These are phyloP conservation scores for Pomatostomus ruficeps DNA, from an alignment of 2,113 vertebrate species.

Conservation along the genomic window DNA sequence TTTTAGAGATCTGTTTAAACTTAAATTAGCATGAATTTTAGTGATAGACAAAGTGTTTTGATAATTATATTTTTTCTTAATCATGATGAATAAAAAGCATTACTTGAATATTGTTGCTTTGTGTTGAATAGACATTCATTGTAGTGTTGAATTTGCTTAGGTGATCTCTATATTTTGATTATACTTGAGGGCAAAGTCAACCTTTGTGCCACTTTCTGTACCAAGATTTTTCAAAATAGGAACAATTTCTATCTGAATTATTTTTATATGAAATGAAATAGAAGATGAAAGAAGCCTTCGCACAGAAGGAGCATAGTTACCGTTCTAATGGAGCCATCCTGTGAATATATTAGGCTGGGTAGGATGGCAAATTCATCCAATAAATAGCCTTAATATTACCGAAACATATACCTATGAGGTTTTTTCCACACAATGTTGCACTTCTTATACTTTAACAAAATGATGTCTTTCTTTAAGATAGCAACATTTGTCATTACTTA, in stretches of 20 bases:
- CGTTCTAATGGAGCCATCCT: background rate
- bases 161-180: background rate
- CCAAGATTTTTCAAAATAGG: background rate
- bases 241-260: background rate
- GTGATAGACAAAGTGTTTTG: background rate
- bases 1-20: background rate
- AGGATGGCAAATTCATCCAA: background rate
- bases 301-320: accelerated
- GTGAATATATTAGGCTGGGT: background rate
- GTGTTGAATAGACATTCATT: background rate
- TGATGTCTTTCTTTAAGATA: background rate
- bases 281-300: background rate
- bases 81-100: background rate
- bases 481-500: background rate
- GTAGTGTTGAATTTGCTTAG: background rate
- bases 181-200: background rate
- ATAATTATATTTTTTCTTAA: background rate
- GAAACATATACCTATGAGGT: accelerated
- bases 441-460: background rate
- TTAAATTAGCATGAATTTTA: background rate
- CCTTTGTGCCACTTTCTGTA: background rate
- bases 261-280: background rate
- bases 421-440: background rate
- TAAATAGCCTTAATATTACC: background rate
- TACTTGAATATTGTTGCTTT: background rate